Base-by-base conservation (phyloP, 1,140 invertebrate genomes). In the Sipha flava region DNA sequence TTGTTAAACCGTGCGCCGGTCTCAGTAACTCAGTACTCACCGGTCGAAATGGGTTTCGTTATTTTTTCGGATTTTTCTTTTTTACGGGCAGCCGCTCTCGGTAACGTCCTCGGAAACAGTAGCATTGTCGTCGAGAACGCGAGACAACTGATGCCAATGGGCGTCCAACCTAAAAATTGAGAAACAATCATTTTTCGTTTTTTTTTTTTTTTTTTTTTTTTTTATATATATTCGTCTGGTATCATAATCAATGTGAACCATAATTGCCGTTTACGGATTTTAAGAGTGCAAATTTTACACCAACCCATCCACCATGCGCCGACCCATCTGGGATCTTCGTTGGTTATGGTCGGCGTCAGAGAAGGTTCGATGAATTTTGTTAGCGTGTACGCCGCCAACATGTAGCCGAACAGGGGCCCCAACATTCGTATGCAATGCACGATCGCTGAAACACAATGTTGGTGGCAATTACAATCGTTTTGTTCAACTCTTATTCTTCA, bases 261-360 rank as follows among this genome's bases (percentile, higher is more conserved):
- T n/a, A n/a, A n/a, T n/a, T n/a, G n/a, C n/a, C n/a, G n/a, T n/a
- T n/a, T n/a, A n/a, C n/a, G n/a, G n/a, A n/a, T n/a, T n/a, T n/a
- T n/a, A n/a, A n/a, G n/a, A n/a, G n/a, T n/a, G n/a, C n/a, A n/a
- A n/a, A n/a, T n/a, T n/a, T n/a, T n/a, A n/a, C 43, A 73, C 73
- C 82, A 70, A 83, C 93, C 93, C 34, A 93, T 82, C 92, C 92
- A 93, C 92, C 92, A 93, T 14, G 92, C 92, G 1, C 92, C 92
- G 23, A 92, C 83, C 92, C 92, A 93, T 81, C 91, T 87, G 1
- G 91, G 91, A 86, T 93, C 91, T 82, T 89, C 87, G 45, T 87
- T 90, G 16, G 86, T 88, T 52, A 93, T 92, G 1, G 88, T 89
- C 2, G 92, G 91, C 52, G 89, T 91, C 66, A 92, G 83, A 12